These are phyloP conservation scores for Synanceia verrucosa DNA, from an alignment of 2,797 vertebrate genomes.

Conservation along the genomic window DNA sequence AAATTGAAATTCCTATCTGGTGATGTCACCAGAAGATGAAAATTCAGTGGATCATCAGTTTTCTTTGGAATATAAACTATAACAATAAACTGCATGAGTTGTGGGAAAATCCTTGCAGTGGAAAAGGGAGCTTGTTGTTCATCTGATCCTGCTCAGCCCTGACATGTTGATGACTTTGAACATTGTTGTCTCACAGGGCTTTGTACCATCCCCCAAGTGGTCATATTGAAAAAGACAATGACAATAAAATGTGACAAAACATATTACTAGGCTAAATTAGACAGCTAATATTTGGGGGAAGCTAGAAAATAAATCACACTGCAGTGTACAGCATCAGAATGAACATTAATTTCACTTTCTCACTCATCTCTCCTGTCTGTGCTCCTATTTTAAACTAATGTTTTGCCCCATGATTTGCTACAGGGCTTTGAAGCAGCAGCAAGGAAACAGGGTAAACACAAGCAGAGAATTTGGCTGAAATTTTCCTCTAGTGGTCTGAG, in stretches of 20 bases:
- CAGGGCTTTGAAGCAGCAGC: conserved; percentile 74
- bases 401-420: background rate
- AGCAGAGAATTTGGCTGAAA: conserved; percentile 83
- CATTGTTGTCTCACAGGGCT: conserved; percentile 11
- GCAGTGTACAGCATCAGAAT: background rate
- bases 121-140: background rate
- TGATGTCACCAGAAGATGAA: background rate
- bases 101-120: conserved; percentile 23
- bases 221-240: background rate
- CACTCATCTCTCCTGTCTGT: background rate
- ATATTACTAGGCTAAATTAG: background rate
- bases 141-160: conserved; percentile 8
- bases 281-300: background rate
- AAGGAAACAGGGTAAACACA: conserved; percentile 80
- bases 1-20: background rate
- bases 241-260: background rate
- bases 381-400: background rate
- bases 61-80: background rate
- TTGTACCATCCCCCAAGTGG: background rate
- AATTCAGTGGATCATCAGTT: background rate
- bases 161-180: background rate
- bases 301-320: background rate
- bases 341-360: background rate
- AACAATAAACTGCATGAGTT: background rate
- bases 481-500: conserved; percentile 72